Evolutionary conservation across 2,888 invertebrate species (phyloP).

Genomic region (Ophion slaviceki): DNA sequence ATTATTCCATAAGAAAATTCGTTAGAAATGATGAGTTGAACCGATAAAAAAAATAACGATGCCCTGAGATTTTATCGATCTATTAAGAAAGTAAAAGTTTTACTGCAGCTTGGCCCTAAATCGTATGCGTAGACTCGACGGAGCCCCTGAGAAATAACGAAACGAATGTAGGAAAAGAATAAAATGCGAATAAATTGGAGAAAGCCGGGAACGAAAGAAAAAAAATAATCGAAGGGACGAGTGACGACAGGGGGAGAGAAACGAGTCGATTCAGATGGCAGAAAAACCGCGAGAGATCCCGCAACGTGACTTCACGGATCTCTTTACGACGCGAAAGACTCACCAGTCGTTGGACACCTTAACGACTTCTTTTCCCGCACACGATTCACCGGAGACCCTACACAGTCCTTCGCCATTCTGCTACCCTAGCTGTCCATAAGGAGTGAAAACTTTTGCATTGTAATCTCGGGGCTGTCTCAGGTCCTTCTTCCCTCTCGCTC

Average conservation of each 20-base stretch:
- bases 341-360: conserved; percentile 62
- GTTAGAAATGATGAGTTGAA: not conserved
- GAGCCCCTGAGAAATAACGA: conserved; percentile 15
- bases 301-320: conserved; percentile 45
- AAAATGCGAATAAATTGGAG: conserved; percentile 24
- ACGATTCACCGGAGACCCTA: conserved; percentile 32
- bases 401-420: conserved; percentile 21
- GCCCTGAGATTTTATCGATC: not conserved
- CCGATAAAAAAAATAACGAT: not conserved
- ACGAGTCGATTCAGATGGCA: conserved; percentile 51
- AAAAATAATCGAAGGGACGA: conserved; percentile 4
- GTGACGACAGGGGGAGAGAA: not conserved
- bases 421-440: not conserved
- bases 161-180: conserved; percentile 28
- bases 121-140: not conserved
- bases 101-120: conserved; percentile 7
- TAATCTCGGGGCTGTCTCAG: conserved; percentile 60
- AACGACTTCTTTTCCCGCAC: conserved; percentile 61
- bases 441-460: conserved; percentile 68
- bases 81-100: conserved; percentile 19
- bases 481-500: conserved; percentile 41
- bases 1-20: not conserved
- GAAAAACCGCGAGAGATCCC: conserved; percentile 27
- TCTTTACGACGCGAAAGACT: conserved; percentile 61
- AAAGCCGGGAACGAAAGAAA: conserved; percentile 2